Conservation (phyloP, 1,140 invertebrate species). For the Aphidius ervi region DNA sequence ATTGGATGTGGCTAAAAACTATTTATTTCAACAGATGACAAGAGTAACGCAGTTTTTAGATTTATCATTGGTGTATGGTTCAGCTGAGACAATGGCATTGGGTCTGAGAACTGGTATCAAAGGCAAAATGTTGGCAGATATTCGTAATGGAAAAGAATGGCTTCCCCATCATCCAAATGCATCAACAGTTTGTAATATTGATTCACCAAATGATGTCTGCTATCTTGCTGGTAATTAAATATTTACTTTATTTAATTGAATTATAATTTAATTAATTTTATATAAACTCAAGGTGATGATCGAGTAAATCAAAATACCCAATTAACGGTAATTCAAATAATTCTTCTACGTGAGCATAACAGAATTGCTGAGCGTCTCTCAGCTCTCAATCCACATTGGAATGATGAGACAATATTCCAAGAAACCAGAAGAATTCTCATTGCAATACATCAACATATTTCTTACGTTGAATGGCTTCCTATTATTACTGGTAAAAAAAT, state of each 20-base stretch:
- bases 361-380: conserved; percentile 70
- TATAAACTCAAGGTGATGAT: conserved; percentile 64
- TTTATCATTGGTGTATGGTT: conserved; percentile 80
- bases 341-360: conserved; percentile 88
- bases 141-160: conserved; percentile 64
- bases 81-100: conserved; percentile 60
- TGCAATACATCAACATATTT: conserved; percentile 79
- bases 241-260: conserved; percentile 17
- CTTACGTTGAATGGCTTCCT: conserved; percentile 83
- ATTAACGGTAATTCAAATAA: conserved; percentile 75
- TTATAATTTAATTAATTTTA: background rate
- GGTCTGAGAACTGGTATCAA: conserved; percentile 62
- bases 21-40: conserved; percentile 58
- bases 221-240: conserved; percentile 61
- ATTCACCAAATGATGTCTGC: conserved; percentile 59
- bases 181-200: conserved; percentile 55
- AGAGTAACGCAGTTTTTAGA: conserved; percentile 82
- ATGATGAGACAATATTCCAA: conserved; percentile 82
- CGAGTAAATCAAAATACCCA: conserved; percentile 85
- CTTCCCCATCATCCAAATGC: conserved; percentile 60
- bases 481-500: conserved; percentile 63
- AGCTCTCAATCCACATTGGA: conserved; percentile 80
- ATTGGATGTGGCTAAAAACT: conserved; percentile 7
- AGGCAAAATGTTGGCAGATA: conserved; percentile 61
- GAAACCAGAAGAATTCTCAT: conserved; percentile 76